Base-by-base conservation (phyloP, 2,113 vertebrate genomes). In the Macquaria australasica region DNA sequence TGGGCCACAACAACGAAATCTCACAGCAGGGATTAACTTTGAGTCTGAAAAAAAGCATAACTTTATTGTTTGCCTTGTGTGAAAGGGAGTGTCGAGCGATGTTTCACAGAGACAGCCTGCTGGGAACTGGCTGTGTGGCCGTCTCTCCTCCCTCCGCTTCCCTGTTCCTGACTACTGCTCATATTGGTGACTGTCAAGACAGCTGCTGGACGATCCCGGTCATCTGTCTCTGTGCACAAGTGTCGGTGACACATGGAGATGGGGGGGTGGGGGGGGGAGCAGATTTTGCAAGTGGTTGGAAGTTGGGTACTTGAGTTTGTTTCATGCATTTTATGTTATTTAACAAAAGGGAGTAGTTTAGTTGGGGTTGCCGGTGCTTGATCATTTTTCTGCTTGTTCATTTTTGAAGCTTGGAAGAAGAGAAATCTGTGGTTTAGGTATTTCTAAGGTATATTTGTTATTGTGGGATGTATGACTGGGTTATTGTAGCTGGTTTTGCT, bases 221-320 rank as follows among this genome's bases (percentile, higher is more conserved):
- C 86, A 78, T 72, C 55, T 60, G 79, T 73, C 78, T 71, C 37
- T 82, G 15, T 73, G 84, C 82, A 85, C 88, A 88, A 82, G 84
- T 91, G 88, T 60, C 58, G 43, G 81, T 85, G 89, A 90, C 90
- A 92, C 88, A 72, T 78, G 87, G 73, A 50, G 79, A 55, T 4
- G 18, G 53, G 48, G 25, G 34, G 9, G 37, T 4, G 18, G 53
- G 48, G 25, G 34, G 9, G 37, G 28, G 37, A 14, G 16, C 56
- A 67, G 8, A n/a, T 55, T 72, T 11, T 7, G 5, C 34, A 34
- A 34, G 14, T 43, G 55, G 21, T 34, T 34, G 53, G 68, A 73
- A 73, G 72, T 77, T 59, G 1, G 9, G 4, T 31, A 7, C n/a
- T 31, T 1, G 48, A 66, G 45, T 74, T 62, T 43, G 77, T 59